These are phyloP conservation scores for Myotis vivesi DNA, from an alignment of 2,797 vertebrate species.

Conservation along the genomic window DNA sequence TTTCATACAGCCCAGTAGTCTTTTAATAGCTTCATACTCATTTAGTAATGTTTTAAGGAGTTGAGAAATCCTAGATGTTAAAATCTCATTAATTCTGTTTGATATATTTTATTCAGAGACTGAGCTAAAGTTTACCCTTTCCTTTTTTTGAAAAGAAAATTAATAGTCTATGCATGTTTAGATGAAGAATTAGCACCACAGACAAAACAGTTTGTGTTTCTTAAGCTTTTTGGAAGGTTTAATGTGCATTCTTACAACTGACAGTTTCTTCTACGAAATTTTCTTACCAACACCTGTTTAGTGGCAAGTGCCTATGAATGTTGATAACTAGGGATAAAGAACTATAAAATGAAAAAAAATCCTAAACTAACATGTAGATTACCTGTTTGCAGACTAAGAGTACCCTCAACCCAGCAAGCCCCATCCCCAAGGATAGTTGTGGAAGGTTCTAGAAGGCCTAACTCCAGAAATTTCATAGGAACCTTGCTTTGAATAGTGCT, in stretches of 20 bases:
- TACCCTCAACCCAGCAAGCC: not conserved
- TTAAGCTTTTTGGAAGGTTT: not conserved
- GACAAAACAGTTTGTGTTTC: not conserved
- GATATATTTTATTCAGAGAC: slow-evolving; percentile 54
- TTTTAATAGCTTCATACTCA: not conserved
- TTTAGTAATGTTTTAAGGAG: slow-evolving; percentile 24
- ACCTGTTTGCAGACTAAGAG: not conserved
- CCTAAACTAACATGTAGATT: not conserved
- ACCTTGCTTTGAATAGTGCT: not conserved
- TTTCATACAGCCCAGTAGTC: not conserved
- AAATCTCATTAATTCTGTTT: slow-evolving; percentile 53
- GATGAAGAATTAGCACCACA: not conserved
- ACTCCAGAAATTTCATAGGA: not conserved
- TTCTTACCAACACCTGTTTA: slow-evolving; percentile 1
- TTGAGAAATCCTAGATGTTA: slow-evolving; percentile 54
- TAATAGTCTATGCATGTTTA: slow-evolving; percentile 24
- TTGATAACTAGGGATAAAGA: not conserved
- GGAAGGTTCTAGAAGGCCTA: not conserved
- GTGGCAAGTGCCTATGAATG: not conserved
- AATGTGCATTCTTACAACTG: not conserved
- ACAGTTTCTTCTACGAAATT: not conserved
- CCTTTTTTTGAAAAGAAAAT: slow-evolving; percentile 60
- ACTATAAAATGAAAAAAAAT: not conserved
- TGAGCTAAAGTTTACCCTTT: slow-evolving; percentile 35
- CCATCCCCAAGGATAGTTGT: not conserved